Evolutionary conservation across 2,113 vertebrate genomes (phyloP), one percentile per base, ranked within the genome.

Genomic region (Atractosteus spatula): DNA sequence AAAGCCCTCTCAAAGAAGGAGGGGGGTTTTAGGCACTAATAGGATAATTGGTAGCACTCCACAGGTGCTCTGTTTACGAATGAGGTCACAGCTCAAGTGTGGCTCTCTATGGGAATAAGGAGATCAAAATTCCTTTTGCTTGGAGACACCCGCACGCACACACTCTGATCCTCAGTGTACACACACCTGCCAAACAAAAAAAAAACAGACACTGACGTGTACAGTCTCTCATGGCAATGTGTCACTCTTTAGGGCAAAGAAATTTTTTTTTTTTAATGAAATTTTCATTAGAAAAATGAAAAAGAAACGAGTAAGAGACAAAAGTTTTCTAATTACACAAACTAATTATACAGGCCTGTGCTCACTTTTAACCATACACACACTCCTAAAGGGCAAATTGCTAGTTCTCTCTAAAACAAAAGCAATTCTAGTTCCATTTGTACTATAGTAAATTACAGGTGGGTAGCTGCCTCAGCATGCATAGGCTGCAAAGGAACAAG

Each of bases 21-120:
- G 92, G 93, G 93, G 85, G 90, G 84, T 94, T 94, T 90, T 92
- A 88, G 86, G 90, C 92, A 88, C 94, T 91, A 96, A 98, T 94
- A 89, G 94, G 94, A 94, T 96, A 96, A 96, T 94, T 96, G 94
- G 94, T 93, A 87, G 93, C 90, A 91, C 93, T 94, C 85, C 88
- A 89, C 94, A 96, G 96, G 95, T 96, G 94, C 92, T 84, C 79
- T 55, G 90, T 89, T 88, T 93, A 89, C 92, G 86, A 94, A 95
- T 92, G 93, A 93, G 95, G 95, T 96, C 95, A 96, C 90, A 93
- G 93, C 94, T 96, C 94, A 95, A 97, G 94, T 95, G 94, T 89
- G 91, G 92, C 91, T 95, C 91, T 89, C 90, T 87, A 87, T 87
- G 86, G 67, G 84, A 83, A 81, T 85, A 90, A 87, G 86, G 82